Base-by-base conservation (phyloP, 2,797 vertebrate species). In the Nyctalus aviator region DNA sequence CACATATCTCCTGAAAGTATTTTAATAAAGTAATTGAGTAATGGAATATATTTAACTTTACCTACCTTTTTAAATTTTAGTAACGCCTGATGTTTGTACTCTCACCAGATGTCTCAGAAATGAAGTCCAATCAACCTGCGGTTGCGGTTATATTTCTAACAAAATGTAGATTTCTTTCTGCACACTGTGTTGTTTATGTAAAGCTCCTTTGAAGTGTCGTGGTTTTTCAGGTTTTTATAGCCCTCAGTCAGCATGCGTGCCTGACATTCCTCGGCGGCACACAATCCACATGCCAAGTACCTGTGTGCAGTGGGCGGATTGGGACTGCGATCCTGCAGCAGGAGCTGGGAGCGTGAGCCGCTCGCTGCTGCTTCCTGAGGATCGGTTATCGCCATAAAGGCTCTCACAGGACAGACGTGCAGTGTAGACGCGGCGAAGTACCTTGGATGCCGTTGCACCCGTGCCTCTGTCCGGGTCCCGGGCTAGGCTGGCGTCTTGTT, bases 331-430 rank as follows among this genome's bases (percentile, higher is more conserved):
- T 53, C 69, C 93, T 78, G 93, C 0, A 75, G 17, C 66, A 30
- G 48, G 85, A 95, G 25, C 79, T 93, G 79, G 84, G 94, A 82
- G 88, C 71, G 95, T 91, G 87, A 62, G 71, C 44, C 12, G 75
- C 23, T 25, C 72, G 1, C 27, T 91, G 30, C 57, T 30, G 46
- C 73, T 87, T 72, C 59, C 71, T 95, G 87, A 75, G 30, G 41
- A 11, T 66, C 68, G 9, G 9, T 81, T 91, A 1, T 72, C 55
- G 53, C 37, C 18, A 9, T 2, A 37, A 32, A 20, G 48, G 20
- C 46, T 93, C 76, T 41, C 50, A 57, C 0, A 75, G 69, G 81
- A 46, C 2, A 78, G 55, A 30, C 27, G 0, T 4, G 14, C 7
- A 53, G 4, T 84, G 46, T 41, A 81, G 66, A 72, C 21, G 41